Percentiles rank a stretch among this genome's conserved stretches.
Evolutionary conservation across 1,140 invertebrate species (phyloP).

Genomic region (Aricia agestis): DNA sequence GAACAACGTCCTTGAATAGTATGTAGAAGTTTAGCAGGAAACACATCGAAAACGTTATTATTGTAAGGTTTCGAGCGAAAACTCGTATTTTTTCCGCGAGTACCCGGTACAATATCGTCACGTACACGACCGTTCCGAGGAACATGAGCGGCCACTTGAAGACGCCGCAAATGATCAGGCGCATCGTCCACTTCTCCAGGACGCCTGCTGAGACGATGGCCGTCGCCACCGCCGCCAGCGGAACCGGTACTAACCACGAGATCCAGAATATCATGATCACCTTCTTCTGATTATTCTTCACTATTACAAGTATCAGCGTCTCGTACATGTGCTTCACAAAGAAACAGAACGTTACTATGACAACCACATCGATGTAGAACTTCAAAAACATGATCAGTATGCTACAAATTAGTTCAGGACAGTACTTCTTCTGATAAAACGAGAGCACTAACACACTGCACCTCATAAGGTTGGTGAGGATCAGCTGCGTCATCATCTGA

Average conservation of each 20-base stretch:
- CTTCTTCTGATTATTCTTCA: constrained; percentile 48
- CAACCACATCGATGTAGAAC: constrained; percentile 60
- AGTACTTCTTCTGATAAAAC: constrained; percentile 37
- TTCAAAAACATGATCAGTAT: constrained; percentile 32
- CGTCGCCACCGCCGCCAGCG: constrained; percentile 37
- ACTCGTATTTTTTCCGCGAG: constrained; percentile 53
- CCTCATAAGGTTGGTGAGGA: constrained; percentile 52
- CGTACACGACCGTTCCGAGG: constrained; percentile 47
- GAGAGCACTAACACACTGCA: constrained; percentile 42
- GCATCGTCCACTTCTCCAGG: constrained; percentile 37
- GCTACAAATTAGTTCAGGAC: constrained; percentile 10
- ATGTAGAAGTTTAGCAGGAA: constrained; percentile 59
- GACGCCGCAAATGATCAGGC: constrained; percentile 45
- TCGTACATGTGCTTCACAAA: constrained; percentile 68
- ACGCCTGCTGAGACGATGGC: constrained; percentile 30
- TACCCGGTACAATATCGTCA: constrained; percentile 47
- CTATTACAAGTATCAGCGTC: constrained; percentile 56
- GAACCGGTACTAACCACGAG: constrained; percentile 53
- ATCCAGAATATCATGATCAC: constrained; percentile 46
- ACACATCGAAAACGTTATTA: constrained; percentile 57
- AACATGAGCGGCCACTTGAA: constrained; percentile 59
- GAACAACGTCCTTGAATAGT: constrained; percentile 54
- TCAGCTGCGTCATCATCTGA: constrained; percentile 64
- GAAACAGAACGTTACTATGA: constrained; percentile 53
- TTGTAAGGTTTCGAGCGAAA: constrained; percentile 52